Base-by-base conservation (phyloP, 2,113 vertebrate species). In the Notarius lentiginosus region DNA sequence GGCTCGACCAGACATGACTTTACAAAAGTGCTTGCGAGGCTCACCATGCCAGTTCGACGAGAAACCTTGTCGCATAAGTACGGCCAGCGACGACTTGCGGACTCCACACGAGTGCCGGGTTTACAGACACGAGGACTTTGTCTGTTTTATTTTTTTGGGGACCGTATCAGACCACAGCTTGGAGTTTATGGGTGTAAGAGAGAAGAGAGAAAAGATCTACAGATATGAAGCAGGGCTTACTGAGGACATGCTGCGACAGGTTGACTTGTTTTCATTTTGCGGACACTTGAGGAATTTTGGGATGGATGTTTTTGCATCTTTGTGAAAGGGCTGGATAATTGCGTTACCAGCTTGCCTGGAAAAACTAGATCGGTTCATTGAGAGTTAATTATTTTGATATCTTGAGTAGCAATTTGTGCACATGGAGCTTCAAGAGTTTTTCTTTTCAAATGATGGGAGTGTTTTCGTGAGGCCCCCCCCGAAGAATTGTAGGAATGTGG, bases 171-270 rank as follows among this genome's bases (percentile, higher is more conserved):
- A 34, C n/a, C 84, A 34, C 56, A 61, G 47, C 22, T 84, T 80
- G 85, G 82, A 85, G 61, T 73, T 73, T 53, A 87, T 89, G 89
- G 89, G 79, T 86, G 86, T 80, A 2, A 12, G 65, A 86, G 63
- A 82, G 73, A 56, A 79, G 30, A 82, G 41, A 61, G 63, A 72
- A 60, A 56, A 55, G 34, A 72, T 60, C 66, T 73, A 47, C 85
- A 60, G 41, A 60, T 17, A 73, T 84, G 72, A 65, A 76, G 58
- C 51, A n/a, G 15, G 27, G 51, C 24, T 53, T 22, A 49, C 53
- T 47, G 82, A 84, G 58, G 81, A 82, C 79, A 87, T 89, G 90
- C 83, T 90, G 66, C 51, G 2, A 85, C 72, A 85, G 84, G 88
- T 76, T 47, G 27, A 22, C 20, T 77, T 15, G 56, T 22, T 60